Percentiles rank a stretch among this genome's conserved stretches.
phyloP scores from a whole-genome alignment of 1,140 invertebrate species.

The Lysiphlebus fabarum region DNA sequence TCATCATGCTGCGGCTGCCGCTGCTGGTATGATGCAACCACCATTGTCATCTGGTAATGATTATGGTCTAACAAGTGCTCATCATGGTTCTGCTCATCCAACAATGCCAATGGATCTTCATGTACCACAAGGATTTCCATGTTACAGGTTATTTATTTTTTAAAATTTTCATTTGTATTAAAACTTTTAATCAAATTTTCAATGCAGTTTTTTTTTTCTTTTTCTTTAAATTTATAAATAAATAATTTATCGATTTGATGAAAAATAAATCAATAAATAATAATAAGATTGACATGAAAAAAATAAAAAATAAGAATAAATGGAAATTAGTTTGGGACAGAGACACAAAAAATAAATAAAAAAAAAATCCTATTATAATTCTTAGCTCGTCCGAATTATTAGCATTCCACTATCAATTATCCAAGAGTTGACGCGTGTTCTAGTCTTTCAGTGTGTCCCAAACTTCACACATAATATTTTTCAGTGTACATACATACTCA shows the following conservation, averaged over 20 bases:
- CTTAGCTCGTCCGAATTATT: slow-evolving; percentile 46
- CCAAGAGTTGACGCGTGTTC: slow-evolving; percentile 28
- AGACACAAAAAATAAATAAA: slow-evolving; percentile 25
- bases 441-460: slow-evolving; percentile 11
- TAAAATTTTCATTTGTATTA: neutral
- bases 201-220: too few relatives aligned
- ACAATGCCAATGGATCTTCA: slow-evolving; percentile 81
- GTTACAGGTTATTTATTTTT: slow-evolving; percentile 67
- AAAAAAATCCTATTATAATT: slow-evolving; percentile 47
- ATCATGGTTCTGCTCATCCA: slow-evolving; percentile 49
- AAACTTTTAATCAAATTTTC: neutral
- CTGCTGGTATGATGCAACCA: slow-evolving; percentile 62
- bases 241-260: neutral
- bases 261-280: neutral
- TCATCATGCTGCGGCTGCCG: slow-evolving; percentile 56
- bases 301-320: neutral
- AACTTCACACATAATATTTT: neutral
- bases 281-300: neutral
- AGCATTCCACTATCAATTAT: slow-evolving; percentile 50
- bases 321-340: neutral
- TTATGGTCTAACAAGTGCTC: slow-evolving; percentile 56
- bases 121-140: slow-evolving; percentile 81
- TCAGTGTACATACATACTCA: too few relatives aligned
- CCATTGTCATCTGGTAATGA: slow-evolving; percentile 47
- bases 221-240: neutral